phyloP scores from a whole-genome alignment of 2,888 invertebrate species.

The Brachylomia viminalis region DNA sequence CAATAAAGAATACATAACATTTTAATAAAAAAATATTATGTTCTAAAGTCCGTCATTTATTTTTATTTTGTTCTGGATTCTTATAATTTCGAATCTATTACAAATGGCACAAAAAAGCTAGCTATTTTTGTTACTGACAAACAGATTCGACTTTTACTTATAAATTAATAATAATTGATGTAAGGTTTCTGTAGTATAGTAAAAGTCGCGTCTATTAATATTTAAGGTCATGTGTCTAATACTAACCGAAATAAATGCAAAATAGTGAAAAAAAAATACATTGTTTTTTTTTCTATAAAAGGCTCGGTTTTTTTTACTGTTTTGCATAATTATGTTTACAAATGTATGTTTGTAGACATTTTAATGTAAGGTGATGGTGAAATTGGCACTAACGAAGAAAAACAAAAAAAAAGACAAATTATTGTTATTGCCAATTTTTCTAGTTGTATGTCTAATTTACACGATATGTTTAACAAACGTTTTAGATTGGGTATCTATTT shows the following conservation, averaged over 20 bases:
- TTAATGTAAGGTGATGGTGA: slow-evolving; percentile 83
- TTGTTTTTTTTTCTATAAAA: not conserved
- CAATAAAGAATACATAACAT: not conserved
- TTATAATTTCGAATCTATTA: slow-evolving; percentile 51
- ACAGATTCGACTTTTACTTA: slow-evolving; percentile 55
- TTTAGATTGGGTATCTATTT: slow-evolving; percentile 72
- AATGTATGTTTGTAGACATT: slow-evolving; percentile 74
- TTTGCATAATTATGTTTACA: slow-evolving; percentile 66
- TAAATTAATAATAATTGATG: not conserved
- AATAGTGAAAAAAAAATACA: slow-evolving; percentile 59
- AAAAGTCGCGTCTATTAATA: slow-evolving; percentile 70
- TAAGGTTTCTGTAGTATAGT: not conserved
- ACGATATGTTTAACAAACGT: slow-evolving; percentile 77
- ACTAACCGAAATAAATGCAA: slow-evolving; percentile 70
- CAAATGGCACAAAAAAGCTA: slow-evolving; percentile 63
- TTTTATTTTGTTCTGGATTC: slow-evolving; percentile 58
- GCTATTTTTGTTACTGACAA: slow-evolving; percentile 64
- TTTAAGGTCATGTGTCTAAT: slow-evolving; percentile 84
- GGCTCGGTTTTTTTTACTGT: slow-evolving; percentile 10
- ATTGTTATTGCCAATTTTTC: slow-evolving; percentile 73
- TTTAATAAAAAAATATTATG: not conserved
- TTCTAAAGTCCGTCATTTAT: slow-evolving; percentile 57
- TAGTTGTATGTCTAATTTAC: slow-evolving; percentile 80
- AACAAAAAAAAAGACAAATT: not conserved
- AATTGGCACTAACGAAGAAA: slow-evolving; percentile 71